Evolutionary conservation across 2,113 vertebrate genomes (phyloP).

Genomic region (Myxocyprinus asiaticus): DNA sequence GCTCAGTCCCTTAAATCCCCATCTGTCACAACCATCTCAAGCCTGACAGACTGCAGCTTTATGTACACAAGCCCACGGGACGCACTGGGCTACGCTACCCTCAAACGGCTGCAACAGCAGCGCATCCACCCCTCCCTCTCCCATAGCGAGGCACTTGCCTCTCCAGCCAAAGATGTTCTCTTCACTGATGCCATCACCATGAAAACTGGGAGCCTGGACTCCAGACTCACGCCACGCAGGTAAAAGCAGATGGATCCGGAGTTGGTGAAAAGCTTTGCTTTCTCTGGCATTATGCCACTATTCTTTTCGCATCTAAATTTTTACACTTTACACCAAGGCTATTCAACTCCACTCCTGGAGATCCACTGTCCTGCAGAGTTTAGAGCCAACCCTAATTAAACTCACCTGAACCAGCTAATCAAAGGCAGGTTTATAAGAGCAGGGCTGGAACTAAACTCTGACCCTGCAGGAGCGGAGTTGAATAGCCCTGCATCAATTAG

Average conservation of each 20-base stretch:
- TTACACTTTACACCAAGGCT: no score
- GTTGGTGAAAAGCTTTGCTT: background rate
- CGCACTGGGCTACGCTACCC: slow-evolving; percentile 92
- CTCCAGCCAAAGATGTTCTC: slow-evolving; percentile 96
- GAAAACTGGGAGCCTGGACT: slow-evolving; percentile 97
- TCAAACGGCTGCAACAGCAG: slow-evolving; percentile 94
- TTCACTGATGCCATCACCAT: slow-evolving; percentile 98
- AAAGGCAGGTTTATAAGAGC: no score
- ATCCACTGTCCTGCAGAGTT: no score
- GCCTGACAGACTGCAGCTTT: slow-evolving; percentile 93
- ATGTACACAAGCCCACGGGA: slow-evolving; percentile 96
- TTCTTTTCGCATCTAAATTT: no score
- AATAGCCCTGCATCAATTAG: no score
- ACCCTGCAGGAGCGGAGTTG: no score
- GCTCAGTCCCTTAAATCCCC: slow-evolving; percentile 96
- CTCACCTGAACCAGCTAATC: no score
- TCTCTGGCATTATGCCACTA: background rate
- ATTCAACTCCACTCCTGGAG: no score
- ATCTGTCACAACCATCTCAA: slow-evolving; percentile 91
- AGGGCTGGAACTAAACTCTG: no score
- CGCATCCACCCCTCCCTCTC: slow-evolving; percentile 96
- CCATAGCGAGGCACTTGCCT: slow-evolving; percentile 93
- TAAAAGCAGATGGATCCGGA: slow-evolving; percentile 49
- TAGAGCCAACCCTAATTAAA: no score
- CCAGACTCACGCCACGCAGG: slow-evolving; percentile 94